These are phyloP conservation scores for Sapayoa aenigma DNA, from an alignment of 2,113 vertebrate species.

Conservation along the genomic window DNA sequence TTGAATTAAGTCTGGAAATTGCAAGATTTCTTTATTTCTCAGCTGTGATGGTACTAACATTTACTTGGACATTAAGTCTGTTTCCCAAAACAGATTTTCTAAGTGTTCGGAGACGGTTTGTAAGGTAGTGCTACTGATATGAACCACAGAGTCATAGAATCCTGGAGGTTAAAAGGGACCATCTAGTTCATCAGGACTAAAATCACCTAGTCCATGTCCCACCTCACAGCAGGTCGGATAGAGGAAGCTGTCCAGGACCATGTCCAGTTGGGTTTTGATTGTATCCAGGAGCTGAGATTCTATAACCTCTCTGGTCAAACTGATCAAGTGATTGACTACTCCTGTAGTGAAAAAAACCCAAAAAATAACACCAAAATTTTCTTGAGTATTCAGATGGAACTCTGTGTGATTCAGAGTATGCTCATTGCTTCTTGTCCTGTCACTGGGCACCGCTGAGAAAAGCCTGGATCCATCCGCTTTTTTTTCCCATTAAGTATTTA, in stretches of 20 bases:
- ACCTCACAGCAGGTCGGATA: background rate
- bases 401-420: background rate
- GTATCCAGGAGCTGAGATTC: background rate
- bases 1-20: background rate
- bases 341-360: no score
- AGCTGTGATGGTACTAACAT: background rate
- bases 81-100: background rate
- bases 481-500: background rate
- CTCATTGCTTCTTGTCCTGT: background rate
- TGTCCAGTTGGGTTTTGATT: background rate
- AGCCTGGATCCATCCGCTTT: background rate
- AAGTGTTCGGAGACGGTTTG: background rate
- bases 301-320: background rate
- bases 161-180: background rate
- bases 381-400: background rate
- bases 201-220: background rate
- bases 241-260: background rate
- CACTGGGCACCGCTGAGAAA: background rate
- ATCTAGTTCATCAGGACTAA: background rate
- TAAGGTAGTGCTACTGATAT: background rate
- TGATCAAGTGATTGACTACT: background rate
- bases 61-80: background rate
- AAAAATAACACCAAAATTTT: background rate
- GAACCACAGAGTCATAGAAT: background rate
- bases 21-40: background rate